Conservation (phyloP, 2,888 invertebrate species). For the Nezara viridula region DNA sequence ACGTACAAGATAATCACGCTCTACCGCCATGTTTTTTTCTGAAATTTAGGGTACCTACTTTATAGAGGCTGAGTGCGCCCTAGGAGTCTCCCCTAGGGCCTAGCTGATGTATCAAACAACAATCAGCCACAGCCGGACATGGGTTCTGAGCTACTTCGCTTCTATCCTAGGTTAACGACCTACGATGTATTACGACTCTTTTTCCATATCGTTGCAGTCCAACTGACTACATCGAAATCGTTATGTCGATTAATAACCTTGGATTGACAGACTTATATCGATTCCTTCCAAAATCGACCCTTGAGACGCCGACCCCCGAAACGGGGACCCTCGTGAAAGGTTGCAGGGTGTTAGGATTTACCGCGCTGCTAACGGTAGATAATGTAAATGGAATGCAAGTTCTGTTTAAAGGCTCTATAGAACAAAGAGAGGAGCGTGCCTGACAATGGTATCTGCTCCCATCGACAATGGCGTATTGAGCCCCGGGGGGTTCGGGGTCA, state of each 20-base stretch:
- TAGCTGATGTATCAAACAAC: too few relatives aligned
- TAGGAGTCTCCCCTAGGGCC: too few relatives aligned
- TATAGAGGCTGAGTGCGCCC: too few relatives aligned
- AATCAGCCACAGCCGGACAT: too few relatives aligned
- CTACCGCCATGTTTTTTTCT: too few relatives aligned
- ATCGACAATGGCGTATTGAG: slow-evolving; percentile 52
- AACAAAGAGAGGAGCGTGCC: slow-evolving; percentile 47
- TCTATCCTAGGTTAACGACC: not conserved
- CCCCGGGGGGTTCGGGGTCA: slow-evolving; percentile 43
- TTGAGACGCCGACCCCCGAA: not conserved
- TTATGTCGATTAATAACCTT: not conserved
- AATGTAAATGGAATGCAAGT: slow-evolving; percentile 48
- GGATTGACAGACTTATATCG: not conserved
- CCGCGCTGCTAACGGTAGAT: slow-evolving; percentile 54
- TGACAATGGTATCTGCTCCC: slow-evolving; percentile 49
- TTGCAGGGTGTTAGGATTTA: not conserved
- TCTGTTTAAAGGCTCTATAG: slow-evolving; percentile 51
- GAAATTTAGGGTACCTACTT: too few relatives aligned
- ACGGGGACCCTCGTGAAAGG: not conserved
- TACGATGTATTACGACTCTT: not conserved
- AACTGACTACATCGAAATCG: not conserved
- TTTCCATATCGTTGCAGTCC: not conserved
- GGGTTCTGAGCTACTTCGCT: too few relatives aligned
- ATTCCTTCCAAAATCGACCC: not conserved
- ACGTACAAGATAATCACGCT: too few relatives aligned